Evolutionary conservation across 1,140 invertebrate species (phyloP), one percentile per base, ranked within the genome.

Genomic region (Bombus impatiens): DNA sequence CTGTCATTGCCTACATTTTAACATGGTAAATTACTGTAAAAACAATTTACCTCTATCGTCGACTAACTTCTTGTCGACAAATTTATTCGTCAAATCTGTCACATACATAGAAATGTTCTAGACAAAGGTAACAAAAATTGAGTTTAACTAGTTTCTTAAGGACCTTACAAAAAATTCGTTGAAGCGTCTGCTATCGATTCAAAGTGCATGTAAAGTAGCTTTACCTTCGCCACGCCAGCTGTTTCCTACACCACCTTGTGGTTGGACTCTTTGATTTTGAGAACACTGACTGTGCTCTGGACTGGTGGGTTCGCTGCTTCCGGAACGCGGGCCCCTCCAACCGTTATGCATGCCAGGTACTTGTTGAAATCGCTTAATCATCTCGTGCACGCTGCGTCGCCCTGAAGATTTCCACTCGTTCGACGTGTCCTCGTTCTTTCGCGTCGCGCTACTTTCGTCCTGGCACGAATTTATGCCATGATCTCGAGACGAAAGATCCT

Each of bases 331-430:
- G 37, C 82, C 82, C 62, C 90, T 86, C 92, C 93, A 93, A 9
- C 93, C 91, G 78, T 92, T 92, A 79, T 94, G 93, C 84, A 93
- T 91, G 44, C 93, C 92, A 68, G 93, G 94, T 76, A 93, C 91
- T 88, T 94, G 93, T 74, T 94, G 94, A 90, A 94, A 94, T 62
- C 93, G 85, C 71, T 94, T 94, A 47, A 94, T 94, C 92, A 94
- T 94, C 74, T 94, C 94, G 62, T 94, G 94, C 6, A 94, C 94
- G 74, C 93, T 94, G 13, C 93, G 87, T 13, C 94, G 89, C 65
- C 89, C 90, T 0, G 92, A 25, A 76, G 87, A 85, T 67, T 85
- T 90, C 93, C 93, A 94, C 22, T 90, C 90, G 37, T 84, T 88
- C n/a, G 79, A 84, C 72, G 86, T 89, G 32, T 92, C 92, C n/a